phyloP scores from a whole-genome alignment of 2,888 invertebrate genomes.

The Pandemis cinnamomeana region DNA sequence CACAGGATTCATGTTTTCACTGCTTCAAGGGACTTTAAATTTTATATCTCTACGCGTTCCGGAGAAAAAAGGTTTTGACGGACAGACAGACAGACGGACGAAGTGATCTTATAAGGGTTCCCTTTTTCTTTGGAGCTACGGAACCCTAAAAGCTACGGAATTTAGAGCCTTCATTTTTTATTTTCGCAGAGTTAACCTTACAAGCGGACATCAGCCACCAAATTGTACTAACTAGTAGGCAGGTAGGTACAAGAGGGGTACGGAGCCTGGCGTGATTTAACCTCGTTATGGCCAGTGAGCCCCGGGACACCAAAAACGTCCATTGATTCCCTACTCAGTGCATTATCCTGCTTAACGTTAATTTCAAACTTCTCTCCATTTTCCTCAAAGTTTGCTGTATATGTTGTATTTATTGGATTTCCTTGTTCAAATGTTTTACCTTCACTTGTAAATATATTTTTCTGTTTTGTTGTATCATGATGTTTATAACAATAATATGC shows the following conservation, averaged over 20 bases:
- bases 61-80: no score
- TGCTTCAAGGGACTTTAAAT: no score
- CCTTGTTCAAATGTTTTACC: slow-evolving; percentile 5
- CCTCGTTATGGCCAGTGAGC: slow-evolving; percentile 38
- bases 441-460: neutral
- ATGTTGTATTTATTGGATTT: neutral
- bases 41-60: no score
- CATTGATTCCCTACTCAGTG: slow-evolving; percentile 48
- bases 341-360: slow-evolving; percentile 41
- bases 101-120: no score
- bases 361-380: slow-evolving; percentile 3
- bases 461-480: neutral
- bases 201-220: neutral
- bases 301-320: slow-evolving; percentile 40
- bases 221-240: neutral
- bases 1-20: no score
- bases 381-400: slow-evolving; percentile 13
- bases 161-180: no score
- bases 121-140: no score
- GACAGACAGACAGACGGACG: no score
- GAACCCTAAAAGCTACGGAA: no score
- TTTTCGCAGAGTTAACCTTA: no score
- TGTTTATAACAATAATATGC: neutral
- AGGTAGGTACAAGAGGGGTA: slow-evolving; percentile 3
- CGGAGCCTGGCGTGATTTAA: slow-evolving; percentile 44